Conservation (phyloP, 2,113 vertebrate genomes). For the Pygoscelis adeliae region DNA sequence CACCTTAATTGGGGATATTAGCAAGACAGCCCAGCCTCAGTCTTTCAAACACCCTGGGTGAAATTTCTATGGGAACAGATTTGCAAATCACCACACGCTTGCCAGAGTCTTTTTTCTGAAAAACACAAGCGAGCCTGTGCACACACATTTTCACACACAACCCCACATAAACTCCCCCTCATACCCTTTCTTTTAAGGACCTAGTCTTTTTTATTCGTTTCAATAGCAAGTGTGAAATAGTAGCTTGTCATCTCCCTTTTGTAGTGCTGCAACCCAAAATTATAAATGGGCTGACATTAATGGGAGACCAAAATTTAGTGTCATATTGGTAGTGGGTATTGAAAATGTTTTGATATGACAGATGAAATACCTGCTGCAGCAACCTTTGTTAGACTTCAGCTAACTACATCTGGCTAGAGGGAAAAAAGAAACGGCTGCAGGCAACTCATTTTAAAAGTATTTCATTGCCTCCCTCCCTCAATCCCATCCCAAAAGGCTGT, state of each 20-base stretch:
- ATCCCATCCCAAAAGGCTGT: background rate
- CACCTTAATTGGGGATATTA: constrained; percentile 18
- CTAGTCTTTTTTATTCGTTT: constrained; percentile 74
- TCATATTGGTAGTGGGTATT: constrained; percentile 60
- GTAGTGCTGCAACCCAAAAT: constrained; percentile 70
- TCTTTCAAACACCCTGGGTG: background rate
- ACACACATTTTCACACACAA: background rate
- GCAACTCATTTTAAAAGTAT: constrained; percentile 32
- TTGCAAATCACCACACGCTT: background rate
- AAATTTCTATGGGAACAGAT: background rate
- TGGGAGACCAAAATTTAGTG: constrained; percentile 72
- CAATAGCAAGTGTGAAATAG: constrained; percentile 70
- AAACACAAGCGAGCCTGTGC: fast-evolving
- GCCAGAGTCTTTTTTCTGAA: background rate
- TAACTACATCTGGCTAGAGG: constrained; percentile 21
- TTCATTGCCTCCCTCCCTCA: background rate
- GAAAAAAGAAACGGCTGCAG: background rate
- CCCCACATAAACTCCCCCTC: background rate
- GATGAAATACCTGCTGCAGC: constrained; percentile 66
- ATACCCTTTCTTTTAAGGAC: constrained; percentile 41
- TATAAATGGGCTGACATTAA: constrained; percentile 77
- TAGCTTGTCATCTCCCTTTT: constrained; percentile 71
- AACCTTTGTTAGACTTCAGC: constrained; percentile 63
- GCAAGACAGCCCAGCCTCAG: background rate
- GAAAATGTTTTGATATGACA: constrained; percentile 77